phyloP scores from a whole-genome alignment of 1,140 invertebrate species.

The Neodiprion pinetum region DNA sequence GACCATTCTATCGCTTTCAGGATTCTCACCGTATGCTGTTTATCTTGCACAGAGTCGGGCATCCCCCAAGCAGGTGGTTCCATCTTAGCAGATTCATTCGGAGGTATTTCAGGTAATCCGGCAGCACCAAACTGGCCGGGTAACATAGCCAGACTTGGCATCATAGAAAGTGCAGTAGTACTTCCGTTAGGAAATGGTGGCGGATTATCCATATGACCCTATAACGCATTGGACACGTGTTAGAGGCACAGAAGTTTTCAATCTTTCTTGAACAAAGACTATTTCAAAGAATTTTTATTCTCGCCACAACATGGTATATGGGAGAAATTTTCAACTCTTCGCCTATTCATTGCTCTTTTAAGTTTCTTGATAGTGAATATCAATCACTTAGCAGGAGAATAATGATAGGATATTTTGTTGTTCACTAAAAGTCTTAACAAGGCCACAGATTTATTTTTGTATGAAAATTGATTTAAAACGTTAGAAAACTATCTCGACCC shows the following conservation, averaged over 20 bases:
- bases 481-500: no score
- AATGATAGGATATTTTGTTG: no score
- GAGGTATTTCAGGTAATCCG: slow-evolving; percentile 52
- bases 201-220: slow-evolving; percentile 55
- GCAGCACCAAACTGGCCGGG: slow-evolving; percentile 52
- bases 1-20: not conserved
- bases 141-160: slow-evolving; percentile 52
- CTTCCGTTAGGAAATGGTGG: slow-evolving; percentile 57
- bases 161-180: slow-evolving; percentile 49
- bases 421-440: no score
- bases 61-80: slow-evolving; percentile 57
- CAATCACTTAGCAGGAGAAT: no score
- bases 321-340: no score
- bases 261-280: not conserved
- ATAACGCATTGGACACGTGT: slow-evolving; percentile 3
- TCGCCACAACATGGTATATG: no score
- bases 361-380: no score
- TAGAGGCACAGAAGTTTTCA: not conserved
- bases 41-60: slow-evolving; percentile 57
- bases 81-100: slow-evolving; percentile 53
- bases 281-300: no score
- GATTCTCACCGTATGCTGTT: slow-evolving; percentile 55
- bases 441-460: no score
- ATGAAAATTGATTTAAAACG: no score
- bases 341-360: no score